Conservation (phyloP, 2,797 vertebrate species). For the Notolabrus celidotus region DNA sequence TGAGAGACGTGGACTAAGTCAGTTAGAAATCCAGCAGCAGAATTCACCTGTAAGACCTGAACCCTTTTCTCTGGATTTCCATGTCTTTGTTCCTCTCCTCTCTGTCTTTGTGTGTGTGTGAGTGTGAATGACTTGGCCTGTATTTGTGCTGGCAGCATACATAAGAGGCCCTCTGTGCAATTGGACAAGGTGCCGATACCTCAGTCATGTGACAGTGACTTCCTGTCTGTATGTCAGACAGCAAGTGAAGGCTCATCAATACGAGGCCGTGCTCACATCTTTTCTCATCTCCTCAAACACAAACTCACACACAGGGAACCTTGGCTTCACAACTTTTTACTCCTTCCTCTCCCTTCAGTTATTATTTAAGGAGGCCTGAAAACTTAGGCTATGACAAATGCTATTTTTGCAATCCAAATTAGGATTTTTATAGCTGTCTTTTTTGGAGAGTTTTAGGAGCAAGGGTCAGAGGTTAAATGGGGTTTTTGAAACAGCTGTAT, state of each 20-base stretch:
- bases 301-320: slow-evolving; percentile 41
- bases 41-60: slow-evolving; percentile 18
- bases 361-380: not conserved
- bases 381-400: not conserved
- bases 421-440: not conserved
- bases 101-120: slow-evolving; percentile 29
- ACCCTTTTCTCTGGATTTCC: not conserved
- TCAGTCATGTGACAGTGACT: slow-evolving; percentile 85
- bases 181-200: slow-evolving; percentile 85
- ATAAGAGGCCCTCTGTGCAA: slow-evolving; percentile 78
- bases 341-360: not conserved
- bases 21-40: slow-evolving; percentile 52
- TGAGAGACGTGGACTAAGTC: slow-evolving; percentile 44
- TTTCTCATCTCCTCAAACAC: slow-evolving; percentile 76
- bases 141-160: slow-evolving; percentile 81
- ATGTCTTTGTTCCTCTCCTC: slow-evolving; percentile 28
- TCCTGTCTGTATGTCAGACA: slow-evolving; percentile 80
- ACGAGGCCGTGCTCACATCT: slow-evolving; percentile 75
- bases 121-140: slow-evolving; percentile 66
- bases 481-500: not conserved
- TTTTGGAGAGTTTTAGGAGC: not conserved
- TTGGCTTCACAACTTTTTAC: not conserved
- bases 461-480: not conserved
- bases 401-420: not conserved
- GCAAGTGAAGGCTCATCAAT: slow-evolving; percentile 84